Percentiles rank a stretch among this genome's conserved stretches.
Evolutionary conservation across 1,140 invertebrate genomes (phyloP).

Genomic region (Globodera rostochiensis): DNA sequence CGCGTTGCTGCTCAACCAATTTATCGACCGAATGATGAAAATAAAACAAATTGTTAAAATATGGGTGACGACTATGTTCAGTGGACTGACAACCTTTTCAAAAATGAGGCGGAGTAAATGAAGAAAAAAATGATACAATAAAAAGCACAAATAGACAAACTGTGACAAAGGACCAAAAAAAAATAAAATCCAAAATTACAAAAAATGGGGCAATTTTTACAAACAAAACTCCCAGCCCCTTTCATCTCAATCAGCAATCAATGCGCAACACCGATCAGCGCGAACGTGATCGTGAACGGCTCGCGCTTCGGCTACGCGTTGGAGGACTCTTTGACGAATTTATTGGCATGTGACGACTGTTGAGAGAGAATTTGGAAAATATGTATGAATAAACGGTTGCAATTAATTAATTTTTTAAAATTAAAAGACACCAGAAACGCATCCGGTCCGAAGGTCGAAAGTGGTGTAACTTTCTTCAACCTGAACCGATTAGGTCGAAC

Average conservation of each 20-base stretch:
- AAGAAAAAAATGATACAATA: too few relatives aligned
- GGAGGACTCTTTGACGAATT: not conserved
- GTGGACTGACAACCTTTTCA: too few relatives aligned
- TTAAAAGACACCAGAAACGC: too few relatives aligned
- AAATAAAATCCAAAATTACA: not conserved
- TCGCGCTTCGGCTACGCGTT: not conserved
- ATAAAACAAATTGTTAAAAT: not conserved
- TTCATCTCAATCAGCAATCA: not conserved
- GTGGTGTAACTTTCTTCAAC: too few relatives aligned
- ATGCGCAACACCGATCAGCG: not conserved
- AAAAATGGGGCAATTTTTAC: not conserved
- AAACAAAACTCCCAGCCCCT: not conserved
- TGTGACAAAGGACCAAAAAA: not conserved
- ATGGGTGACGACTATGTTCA: too few relatives aligned
- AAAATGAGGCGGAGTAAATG: too few relatives aligned
- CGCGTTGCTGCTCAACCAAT: not conserved
- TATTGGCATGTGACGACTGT: not conserved
- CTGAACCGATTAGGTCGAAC: too few relatives aligned
- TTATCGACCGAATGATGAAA: not conserved
- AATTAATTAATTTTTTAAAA: too few relatives aligned
- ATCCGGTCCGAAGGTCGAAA: too few relatives aligned
- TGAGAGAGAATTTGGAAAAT: too few relatives aligned
- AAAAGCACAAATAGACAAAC: too few relatives aligned
- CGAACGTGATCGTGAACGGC: slow-evolving; percentile 16
- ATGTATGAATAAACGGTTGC: too few relatives aligned